Base-by-base conservation (phyloP, 1,140 invertebrate genomes). In the Bombus vancouverensis region DNA sequence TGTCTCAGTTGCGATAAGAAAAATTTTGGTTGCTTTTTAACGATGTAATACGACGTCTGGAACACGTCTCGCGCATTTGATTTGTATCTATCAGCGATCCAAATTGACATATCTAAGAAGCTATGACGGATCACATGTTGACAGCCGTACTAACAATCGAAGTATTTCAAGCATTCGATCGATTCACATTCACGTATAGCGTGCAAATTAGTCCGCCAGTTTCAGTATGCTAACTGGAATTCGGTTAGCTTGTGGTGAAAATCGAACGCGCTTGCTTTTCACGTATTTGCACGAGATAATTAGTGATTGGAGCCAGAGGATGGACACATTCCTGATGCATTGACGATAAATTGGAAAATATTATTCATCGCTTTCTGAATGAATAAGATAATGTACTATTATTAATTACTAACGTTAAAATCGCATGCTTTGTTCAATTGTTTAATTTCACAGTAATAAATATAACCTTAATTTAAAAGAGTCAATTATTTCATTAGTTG, bases 201-300 rank as follows among this genome's bases (percentile, higher is more conserved):
- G 75, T 39, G n/a, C 75, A 62, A 42, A 77, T 77, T 77, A 62
- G 37, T 18, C 28, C 13, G 57, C 8, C 37, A 62, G 10, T 77
- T 77, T 77, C 25, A 57, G 75, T 39, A 77, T 77, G 34, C 57
- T 15, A 2, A 25, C 25, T n/a, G 75, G 75, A 77, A 77, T 77
- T 25, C 4, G 32, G 75, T 37, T 44, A 10, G 57, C 13, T 13
- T 37, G 4, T 4, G 34, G 13, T n/a, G 53, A 62, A 59, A 39
- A 77, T 39, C 57, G 32, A 18, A 39, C 57, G 37, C 37, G 28
- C 42, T 62, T n/a, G 57, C 34, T 66, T 66, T 76, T 42, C 59
- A 4, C 70, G n/a, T 47, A 74, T 74, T 74, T 47, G 42, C n/a
- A n/a, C n/a, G 39, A 3, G 28, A 47, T 44, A 74, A 74, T 74